Percentiles rank a stretch among this genome's conserved stretches.
Evolutionary conservation across 2,797 vertebrate species (phyloP).

Genomic region (Xenentodon cancila): DNA sequence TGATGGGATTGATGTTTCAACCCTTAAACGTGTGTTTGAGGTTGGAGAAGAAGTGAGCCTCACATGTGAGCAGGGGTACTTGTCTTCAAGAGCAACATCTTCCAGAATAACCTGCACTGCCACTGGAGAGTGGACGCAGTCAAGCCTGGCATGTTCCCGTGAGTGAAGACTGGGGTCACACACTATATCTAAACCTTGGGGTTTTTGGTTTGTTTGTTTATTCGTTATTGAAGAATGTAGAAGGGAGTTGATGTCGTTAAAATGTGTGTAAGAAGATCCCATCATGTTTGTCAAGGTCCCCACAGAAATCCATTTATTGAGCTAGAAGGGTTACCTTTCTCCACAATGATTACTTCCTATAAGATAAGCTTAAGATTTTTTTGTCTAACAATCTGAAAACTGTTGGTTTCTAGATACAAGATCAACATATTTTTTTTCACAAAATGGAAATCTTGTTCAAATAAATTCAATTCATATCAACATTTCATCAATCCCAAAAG

Average conservation of each 20-base stretch:
- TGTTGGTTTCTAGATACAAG: too few species aligned
- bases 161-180: constrained; percentile 64
- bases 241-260: neutral
- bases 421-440: too few species aligned
- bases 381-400: too few species aligned
- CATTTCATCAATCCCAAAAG: too few species aligned
- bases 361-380: too few species aligned
- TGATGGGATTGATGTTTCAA: constrained; percentile 66
- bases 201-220: too few species aligned
- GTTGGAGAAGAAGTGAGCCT: constrained; percentile 81
- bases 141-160: constrained; percentile 85
- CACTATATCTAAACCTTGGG: neutral
- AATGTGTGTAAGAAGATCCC: neutral
- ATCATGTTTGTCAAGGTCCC: neutral
- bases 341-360: too few species aligned
- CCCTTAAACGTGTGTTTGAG: constrained; percentile 78
- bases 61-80: constrained; percentile 80
- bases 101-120: constrained; percentile 78
- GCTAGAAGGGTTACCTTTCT: neutral
- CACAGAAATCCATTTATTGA: neutral
- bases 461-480: too few species aligned
- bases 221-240: neutral
- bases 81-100: constrained; percentile 47
- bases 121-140: constrained; percentile 79
- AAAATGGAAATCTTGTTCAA: too few species aligned